Evolutionary conservation across 1,140 invertebrate genomes (phyloP), one percentile per base, ranked within the genome.

Genomic region (Drosophila parabipectinata): DNA sequence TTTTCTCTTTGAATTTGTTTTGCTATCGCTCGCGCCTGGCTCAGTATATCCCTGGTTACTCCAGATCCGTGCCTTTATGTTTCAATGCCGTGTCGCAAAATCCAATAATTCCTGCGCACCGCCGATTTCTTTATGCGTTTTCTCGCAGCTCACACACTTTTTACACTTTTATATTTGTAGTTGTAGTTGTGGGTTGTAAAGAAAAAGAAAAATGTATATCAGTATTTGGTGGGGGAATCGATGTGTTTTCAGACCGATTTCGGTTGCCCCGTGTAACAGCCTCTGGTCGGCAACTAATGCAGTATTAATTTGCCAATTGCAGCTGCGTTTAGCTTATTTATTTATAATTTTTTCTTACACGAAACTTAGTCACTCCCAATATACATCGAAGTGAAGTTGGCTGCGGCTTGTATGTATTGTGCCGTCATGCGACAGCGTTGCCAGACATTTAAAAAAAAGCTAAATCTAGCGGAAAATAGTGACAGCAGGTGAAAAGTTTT

Each of bases 1-100:
- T 98, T 94, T 95, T 95, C 30, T 95, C 30, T 37, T 39, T 34
- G 24, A 30, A 28, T 72, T 72, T 72, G 67, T 69, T 69, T 69
- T 69, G 34, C 64, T 69, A 47, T 39, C 77, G 69, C 62, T 81
- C 58, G 68, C 62, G 73, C 47, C 48, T 63, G 28, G 26, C 56
- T 73, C 56, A 68, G 56, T 67, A 50, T 67, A 53, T 61, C 48
- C 68, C 68, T 64, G 57, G 47, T 55, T 67, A 50, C 72, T 79
- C 39, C 69, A 60, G 54, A 34, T 56, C 21, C 41, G 53, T 44
- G 39, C 63, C 63, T 66, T 50, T 63, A 59, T 32, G 50, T 21
- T 34, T 69, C 59, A 63, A 55, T 73, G 48, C 52, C 37, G 41
- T 85, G 53, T 62, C 63, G 41, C 78, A 75, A 88, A 87, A 88